Evolutionary conservation across 2,888 invertebrate species (phyloP), one percentile per base, ranked within the genome.

Genomic region (Agonopterix heracliana): DNA sequence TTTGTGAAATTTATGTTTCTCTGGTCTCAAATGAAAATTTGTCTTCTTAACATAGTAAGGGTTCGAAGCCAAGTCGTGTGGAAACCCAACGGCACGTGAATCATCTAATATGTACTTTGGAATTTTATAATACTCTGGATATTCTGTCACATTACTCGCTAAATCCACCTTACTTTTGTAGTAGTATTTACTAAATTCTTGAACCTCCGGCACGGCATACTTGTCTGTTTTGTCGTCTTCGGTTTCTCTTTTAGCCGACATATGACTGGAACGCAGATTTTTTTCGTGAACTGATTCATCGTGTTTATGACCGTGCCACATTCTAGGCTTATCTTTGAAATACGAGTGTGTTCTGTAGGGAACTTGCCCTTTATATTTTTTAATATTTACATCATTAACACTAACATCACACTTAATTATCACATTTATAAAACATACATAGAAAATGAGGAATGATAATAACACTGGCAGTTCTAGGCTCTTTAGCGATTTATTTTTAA

Each of bases 391-490:
- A 71, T 74, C 64, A 74, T 71, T 86, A 68, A 80, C 70, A 77
- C 78, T 86, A 80, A 72, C 83, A 83, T 86, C 83, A 84, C 87
- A 87, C 76, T 64, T 70, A 72, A 76, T 75, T 85, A 87, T 84
- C 81, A 87, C 84, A 84, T 87, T 85, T 64, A 81, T 62, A 72
- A 84, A 66, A 80, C 78, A 85, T 55, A 82, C 13, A 70, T 82
- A 81, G 55, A 81, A 76, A 60, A 84, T 56, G 51, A 86, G 71
- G 70, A 85, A 74, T 75, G 76, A 71, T 54, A 78, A 59, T 63
- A 81, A 59, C 48, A 63, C 54, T 58, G 82, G 66, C 56, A 72
- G 54, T 58, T 63, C 67, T 53, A 54, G 38, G 54, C 46, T 51
- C 49, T 40, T 57, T 53, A 55, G 59, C 10, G 48, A 44, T 45